Percentiles rank a stretch among this genome's conserved stretches.
phyloP scores from a whole-genome alignment of 2,888 invertebrate species.

The Netelia fuscicornis region DNA sequence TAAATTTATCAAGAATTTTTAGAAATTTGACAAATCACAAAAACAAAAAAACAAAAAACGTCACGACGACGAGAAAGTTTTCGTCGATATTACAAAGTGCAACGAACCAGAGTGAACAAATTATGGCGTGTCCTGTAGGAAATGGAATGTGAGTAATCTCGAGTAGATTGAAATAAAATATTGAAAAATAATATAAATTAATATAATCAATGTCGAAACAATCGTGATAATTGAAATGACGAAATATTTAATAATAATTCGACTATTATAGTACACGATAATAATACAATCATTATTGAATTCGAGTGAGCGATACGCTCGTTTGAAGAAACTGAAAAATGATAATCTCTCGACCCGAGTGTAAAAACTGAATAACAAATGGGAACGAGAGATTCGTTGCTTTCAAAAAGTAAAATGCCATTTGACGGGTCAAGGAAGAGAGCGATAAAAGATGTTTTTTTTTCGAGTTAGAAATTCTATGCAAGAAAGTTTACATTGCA shows the following conservation, averaged over 20 bases:
- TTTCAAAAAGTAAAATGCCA: conserved; percentile 12
- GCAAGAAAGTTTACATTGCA: neutral
- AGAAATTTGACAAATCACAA: neutral
- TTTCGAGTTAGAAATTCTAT: neutral
- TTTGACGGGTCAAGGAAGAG: conserved; percentile 11
- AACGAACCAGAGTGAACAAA: neutral
- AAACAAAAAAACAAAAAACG: no score
- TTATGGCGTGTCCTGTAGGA: conserved; percentile 69
- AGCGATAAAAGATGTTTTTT: conserved; percentile 6
- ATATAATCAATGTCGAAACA: neutral
- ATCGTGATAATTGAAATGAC: neutral
- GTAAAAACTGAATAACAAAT: conserved; percentile 28
- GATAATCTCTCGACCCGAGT: conserved; percentile 67
- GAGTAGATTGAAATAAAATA: neutral
- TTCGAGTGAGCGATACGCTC: neutral
- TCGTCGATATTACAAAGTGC: conserved; percentile 1
- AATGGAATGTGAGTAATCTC: conserved; percentile 65
- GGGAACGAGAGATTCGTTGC: neutral
- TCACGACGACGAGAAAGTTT: neutral
- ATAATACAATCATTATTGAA: no score
- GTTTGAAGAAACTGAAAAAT: neutral
- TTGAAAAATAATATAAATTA: neutral
- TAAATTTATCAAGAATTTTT: neutral
- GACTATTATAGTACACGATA: no score
- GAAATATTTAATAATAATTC: neutral